These are phyloP conservation scores for Tipula vernalis DNA, from an alignment of 2,888 invertebrate species.

Conservation along the genomic window DNA sequence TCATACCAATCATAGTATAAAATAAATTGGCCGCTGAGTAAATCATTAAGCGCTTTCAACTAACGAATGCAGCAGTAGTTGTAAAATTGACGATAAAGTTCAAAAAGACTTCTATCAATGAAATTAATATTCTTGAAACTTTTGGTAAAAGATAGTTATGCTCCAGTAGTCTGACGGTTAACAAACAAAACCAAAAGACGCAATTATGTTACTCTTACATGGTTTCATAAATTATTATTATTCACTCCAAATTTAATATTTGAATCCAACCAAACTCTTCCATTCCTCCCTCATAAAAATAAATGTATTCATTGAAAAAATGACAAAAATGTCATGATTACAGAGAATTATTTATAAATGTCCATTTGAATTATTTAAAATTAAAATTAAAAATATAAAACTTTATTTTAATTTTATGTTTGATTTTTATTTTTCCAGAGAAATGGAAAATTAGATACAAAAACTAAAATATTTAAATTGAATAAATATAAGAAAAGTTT, in stretches of 20 bases:
- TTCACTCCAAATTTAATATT: not conserved
- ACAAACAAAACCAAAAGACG: not conserved
- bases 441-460: not conserved
- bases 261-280: not conserved
- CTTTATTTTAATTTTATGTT: not conserved
- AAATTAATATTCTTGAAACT: no score
- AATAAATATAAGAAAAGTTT: not conserved
- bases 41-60: no score
- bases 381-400: not conserved
- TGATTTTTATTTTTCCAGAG: not conserved
- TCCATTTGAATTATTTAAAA: not conserved
- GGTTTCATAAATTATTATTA: not conserved
- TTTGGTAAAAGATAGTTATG: not conserved
- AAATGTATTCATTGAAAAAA: not conserved
- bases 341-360: not conserved
- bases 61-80: no score
- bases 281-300: not conserved
- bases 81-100: no score
- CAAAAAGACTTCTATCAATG: no score
- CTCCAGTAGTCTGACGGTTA: not conserved
- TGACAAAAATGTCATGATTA: not conserved
- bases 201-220: not conserved
- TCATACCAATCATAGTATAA: no score
- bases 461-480: conserved; percentile 4
- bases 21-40: no score